Base-by-base conservation (phyloP, 2,888 invertebrate species). In the Hetaerina titia region DNA sequence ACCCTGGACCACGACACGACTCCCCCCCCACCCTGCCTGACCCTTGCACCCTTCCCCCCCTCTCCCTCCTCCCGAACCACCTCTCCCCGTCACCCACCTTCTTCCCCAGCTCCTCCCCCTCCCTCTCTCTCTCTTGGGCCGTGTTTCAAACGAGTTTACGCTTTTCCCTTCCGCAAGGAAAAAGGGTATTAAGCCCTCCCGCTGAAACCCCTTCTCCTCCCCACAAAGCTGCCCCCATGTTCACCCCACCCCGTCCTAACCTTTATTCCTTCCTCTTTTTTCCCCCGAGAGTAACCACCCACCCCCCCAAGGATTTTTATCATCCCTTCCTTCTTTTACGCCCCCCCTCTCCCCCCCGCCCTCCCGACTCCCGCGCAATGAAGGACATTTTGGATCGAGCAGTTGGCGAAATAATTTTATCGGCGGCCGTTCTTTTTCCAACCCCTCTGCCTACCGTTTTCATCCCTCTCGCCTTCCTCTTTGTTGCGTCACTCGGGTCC, bases 61-160 rank as follows among this genome's bases (percentile, higher is more conserved):
- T 95, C 90, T 95, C 95, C 95, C 95, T 95, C 88, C 64, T 94
- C 94, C 74, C 60, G 90, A 90, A 89, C n/a, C 89, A 88, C 95
- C 94, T 95, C 25, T 92, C 69, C 60, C 90, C 94, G 89, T 64
- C 90, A 69, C 88, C 88, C 88, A 5, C 58, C 60, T 95, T n/a
- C 89, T 63, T 45, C 92, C n/a, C 81, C 81, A 63, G 56, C 63
- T 22, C 25, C 89, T 89, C 95, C 13, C 89, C 63, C 64, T n/a
- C 95, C 57, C 64, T 56, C 31, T 60, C 25, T 74, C 90, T 25
- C 45, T 90, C 57, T 25, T 57, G 74, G n/a, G 25, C 56, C 64
- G 64, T 64, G 60, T 56, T 74, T 56, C 89, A 58, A 57, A 58
- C 88, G 56, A 57, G 45, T 89, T 57, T 58, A n/a, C n/a, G 56